phyloP scores from a whole-genome alignment of 2,113 vertebrate genomes.

The Ivindomyrus marchei region DNA sequence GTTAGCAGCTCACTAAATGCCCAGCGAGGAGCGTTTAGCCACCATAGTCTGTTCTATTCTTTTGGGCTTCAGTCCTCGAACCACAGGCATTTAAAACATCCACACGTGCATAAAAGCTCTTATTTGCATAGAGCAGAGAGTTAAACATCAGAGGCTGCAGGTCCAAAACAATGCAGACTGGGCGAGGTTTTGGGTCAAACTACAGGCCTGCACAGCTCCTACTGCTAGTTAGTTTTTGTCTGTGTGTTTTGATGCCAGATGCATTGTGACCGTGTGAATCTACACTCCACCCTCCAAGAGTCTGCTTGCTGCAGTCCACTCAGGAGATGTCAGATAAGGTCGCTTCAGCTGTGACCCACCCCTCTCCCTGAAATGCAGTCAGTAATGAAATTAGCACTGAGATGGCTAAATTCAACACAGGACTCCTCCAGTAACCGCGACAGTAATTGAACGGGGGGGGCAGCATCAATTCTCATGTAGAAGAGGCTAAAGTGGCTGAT shows the following conservation, averaged over 20 bases:
- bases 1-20: background rate
- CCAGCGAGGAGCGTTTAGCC: too few relatives aligned
- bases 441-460: background rate
- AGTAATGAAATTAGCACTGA: background rate
- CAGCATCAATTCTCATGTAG: background rate
- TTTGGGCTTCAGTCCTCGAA: background rate
- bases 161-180: background rate
- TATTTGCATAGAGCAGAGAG: background rate
- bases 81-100: conserved; percentile 6
- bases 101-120: background rate
- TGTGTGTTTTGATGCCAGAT: background rate
- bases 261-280: background rate
- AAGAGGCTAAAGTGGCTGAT: background rate
- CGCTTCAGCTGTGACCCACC: background rate
- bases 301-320: background rate
- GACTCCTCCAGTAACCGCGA: background rate
- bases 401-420: background rate
- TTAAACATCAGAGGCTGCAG: background rate
- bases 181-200: background rate
- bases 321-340: background rate
- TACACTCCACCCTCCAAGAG: background rate
- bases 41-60: background rate
- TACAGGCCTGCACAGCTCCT: background rate
- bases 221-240: background rate
- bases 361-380: background rate